These are phyloP conservation scores for Onthophagus sagittarius DNA, from an alignment of 2,888 invertebrate genomes.

Conservation along the genomic window DNA sequence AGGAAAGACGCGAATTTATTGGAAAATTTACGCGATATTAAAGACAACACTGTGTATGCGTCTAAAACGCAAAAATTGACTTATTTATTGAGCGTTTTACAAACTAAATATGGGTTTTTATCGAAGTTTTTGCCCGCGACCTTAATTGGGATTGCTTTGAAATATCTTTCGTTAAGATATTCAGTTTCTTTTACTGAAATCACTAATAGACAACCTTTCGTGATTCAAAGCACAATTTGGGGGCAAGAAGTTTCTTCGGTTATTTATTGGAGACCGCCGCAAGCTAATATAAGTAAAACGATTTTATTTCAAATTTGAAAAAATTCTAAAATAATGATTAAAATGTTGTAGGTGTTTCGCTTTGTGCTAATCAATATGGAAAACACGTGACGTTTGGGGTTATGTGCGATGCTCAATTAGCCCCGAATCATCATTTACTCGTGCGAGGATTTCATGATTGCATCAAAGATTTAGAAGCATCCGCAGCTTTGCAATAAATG, in stretches of 20 bases:
- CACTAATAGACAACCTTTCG: slow-evolving; percentile 43
- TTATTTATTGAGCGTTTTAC: slow-evolving; percentile 53
- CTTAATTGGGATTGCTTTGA: slow-evolving; percentile 55
- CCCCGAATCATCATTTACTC: slow-evolving; percentile 60
- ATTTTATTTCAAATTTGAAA: neutral
- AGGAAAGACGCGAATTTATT: slow-evolving; percentile 37
- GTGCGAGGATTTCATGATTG: slow-evolving; percentile 46
- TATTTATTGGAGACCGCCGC: slow-evolving; percentile 71
- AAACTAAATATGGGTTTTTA: slow-evolving; percentile 56
- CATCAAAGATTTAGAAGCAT: slow-evolving; percentile 38
- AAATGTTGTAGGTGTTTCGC: slow-evolving; percentile 61
- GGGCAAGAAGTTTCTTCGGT: slow-evolving; percentile 61
- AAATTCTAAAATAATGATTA: neutral
- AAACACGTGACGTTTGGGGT: slow-evolving; percentile 63
- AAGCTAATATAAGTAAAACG: slow-evolving; percentile 73
- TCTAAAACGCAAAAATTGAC: slow-evolving; percentile 52
- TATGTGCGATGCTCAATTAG: slow-evolving; percentile 68
- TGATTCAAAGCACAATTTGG: slow-evolving; percentile 57
- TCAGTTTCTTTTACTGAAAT: slow-evolving; percentile 65
- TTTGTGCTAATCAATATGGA: slow-evolving; percentile 67
- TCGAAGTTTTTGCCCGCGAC: slow-evolving; percentile 62
- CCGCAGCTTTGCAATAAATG: slow-evolving; percentile 14
- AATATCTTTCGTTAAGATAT: slow-evolving; percentile 63
- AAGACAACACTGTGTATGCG: slow-evolving; percentile 46
- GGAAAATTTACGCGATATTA: slow-evolving; percentile 45